A percentile compares a stretch with the other conserved stretches of the same genome.
Conservation (phyloP, 2,797 vertebrate species). For the Epinephelus coioides region DNA sequence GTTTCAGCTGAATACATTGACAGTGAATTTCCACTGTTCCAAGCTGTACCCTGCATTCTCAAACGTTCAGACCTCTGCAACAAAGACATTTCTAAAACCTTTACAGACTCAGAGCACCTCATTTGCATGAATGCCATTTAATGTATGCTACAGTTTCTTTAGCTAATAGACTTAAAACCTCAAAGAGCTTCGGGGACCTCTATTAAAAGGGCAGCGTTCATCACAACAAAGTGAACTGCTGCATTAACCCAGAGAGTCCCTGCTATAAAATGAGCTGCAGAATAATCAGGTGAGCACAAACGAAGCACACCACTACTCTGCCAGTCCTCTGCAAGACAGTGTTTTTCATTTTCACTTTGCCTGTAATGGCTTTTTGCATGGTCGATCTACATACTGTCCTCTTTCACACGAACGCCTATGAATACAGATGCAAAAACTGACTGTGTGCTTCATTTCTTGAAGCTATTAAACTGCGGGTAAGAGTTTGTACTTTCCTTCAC, state of each 20-base stretch:
- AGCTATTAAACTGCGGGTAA: neutral
- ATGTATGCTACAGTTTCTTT: slow-evolving; percentile 19
- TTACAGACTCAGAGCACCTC: neutral
- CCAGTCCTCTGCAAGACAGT: neutral
- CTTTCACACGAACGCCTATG: neutral
- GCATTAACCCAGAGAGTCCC: slow-evolving; percentile 48
- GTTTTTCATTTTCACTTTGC: neutral
- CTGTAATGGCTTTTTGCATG: slow-evolving; percentile 26
- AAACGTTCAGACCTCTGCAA: neutral
- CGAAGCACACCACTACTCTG: slow-evolving; percentile 6
- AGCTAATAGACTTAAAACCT: slow-evolving; percentile 39
- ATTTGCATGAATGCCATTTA: neutral
- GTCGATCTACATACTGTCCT: slow-evolving; percentile 5
- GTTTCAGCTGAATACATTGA: neutral
- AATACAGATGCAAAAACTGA: slow-evolving; percentile 7
- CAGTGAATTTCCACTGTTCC: neutral
- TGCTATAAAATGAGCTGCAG: slow-evolving; percentile 29
- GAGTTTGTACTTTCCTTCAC: neutral
- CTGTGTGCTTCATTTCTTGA: neutral
- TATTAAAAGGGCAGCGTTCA: slow-evolving; percentile 46
- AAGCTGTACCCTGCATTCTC: neutral
- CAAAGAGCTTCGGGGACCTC: slow-evolving; percentile 22
- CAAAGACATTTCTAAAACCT: slow-evolving; percentile 1
- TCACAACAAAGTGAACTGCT: slow-evolving; percentile 36
- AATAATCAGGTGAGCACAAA: slow-evolving; percentile 47